Evolutionary conservation across 2,888 invertebrate genomes (phyloP).

Genomic region (Lottia scabra): DNA sequence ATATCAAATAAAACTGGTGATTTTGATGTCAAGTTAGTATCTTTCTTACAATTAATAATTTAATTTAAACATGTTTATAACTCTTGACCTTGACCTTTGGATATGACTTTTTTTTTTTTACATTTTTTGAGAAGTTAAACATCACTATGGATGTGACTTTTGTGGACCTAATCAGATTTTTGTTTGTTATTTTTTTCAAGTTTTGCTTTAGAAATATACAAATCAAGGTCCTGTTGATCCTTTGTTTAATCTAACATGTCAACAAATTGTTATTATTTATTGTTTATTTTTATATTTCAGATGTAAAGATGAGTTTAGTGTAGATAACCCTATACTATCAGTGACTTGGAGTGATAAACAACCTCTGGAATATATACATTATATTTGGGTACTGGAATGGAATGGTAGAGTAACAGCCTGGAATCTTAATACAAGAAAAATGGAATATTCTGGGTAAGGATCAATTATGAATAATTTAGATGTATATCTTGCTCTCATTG

Average conservation of each 20-base stretch:
- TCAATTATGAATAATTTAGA: background rate
- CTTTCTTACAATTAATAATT: background rate
- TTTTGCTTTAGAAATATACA: too few relatives aligned
- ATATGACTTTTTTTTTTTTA: too few relatives aligned
- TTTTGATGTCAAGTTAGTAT: conserved; percentile 30
- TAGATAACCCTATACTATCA: background rate
- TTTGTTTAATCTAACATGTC: too few relatives aligned
- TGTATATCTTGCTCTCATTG: too few relatives aligned
- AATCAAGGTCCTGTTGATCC: too few relatives aligned
- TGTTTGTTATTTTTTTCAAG: too few relatives aligned
- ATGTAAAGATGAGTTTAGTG: background rate
- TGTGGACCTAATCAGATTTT: too few relatives aligned
- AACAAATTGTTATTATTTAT: too few relatives aligned
- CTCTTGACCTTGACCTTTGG: too few relatives aligned
- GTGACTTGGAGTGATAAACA: background rate
- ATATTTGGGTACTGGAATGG: background rate
- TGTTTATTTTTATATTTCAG: background rate
- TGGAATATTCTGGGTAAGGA: background rate
- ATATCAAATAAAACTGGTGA: conserved; percentile 32
- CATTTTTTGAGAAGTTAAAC: too few relatives aligned
- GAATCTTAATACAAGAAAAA: background rate
- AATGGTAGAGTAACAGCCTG: background rate
- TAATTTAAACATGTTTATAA: background rate
- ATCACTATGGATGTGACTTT: too few relatives aligned
- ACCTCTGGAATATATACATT: background rate